phyloP scores from a whole-genome alignment of 1,140 invertebrate genomes.

The Drosophila kanapiae region DNA sequence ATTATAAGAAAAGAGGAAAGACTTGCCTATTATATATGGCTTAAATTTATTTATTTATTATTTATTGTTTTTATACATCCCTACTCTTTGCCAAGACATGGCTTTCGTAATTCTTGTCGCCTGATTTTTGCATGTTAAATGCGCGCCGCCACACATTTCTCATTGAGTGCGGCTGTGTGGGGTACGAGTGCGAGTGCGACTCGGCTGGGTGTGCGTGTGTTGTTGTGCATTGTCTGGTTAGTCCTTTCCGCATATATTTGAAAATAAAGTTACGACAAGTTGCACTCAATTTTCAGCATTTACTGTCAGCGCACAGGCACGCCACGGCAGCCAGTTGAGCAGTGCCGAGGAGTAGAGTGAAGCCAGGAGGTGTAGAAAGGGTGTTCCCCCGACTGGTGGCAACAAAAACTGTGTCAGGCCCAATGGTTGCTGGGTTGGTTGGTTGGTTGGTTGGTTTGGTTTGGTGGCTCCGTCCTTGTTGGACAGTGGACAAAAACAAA shows the following conservation, averaged over 20 bases:
- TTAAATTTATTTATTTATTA: too few relatives aligned
- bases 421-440: constrained; percentile 8
- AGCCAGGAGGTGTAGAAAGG: neutral
- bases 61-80: neutral
- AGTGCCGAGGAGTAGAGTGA: constrained; percentile 7
- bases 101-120: constrained; percentile 41
- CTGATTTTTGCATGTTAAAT: constrained; percentile 59
- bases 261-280: constrained; percentile 83
- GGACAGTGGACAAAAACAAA: constrained; percentile 68
- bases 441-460: constrained; percentile 2
- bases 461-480: neutral
- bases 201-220: constrained; percentile 24
- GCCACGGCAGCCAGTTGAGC: constrained; percentile 55
- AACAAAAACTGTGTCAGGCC: constrained; percentile 68
- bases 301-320: constrained; percentile 75
- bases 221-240: constrained; percentile 79
- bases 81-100: neutral
- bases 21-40: too few relatives aligned
- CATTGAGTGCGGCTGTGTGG: constrained; percentile 38
- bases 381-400: neutral
- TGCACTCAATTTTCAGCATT: constrained; percentile 83
- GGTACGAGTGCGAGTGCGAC: constrained; percentile 23
- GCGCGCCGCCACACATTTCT: constrained; percentile 54
- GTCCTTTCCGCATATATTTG: constrained; percentile 83
- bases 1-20: too few relatives aligned